phyloP scores from a whole-genome alignment of 2,797 vertebrate genomes.

The Lithobates pipiens region DNA sequence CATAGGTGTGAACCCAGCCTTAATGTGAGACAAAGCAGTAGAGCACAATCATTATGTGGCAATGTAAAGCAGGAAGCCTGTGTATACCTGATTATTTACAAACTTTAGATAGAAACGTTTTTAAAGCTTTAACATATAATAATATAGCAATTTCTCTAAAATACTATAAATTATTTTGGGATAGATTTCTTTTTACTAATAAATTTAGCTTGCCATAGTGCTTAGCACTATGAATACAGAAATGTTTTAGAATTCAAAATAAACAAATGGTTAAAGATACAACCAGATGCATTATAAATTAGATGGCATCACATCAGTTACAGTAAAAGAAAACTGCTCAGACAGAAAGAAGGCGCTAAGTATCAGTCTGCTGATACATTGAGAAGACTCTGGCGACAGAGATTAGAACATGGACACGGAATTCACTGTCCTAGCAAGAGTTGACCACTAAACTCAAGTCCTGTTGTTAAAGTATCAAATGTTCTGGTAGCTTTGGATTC shows the following conservation, averaged over 20 bases:
- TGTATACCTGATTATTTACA: too few relatives aligned
- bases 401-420: neutral
- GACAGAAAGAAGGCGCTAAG: neutral
- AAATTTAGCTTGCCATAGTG: too few relatives aligned
- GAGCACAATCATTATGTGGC: too few relatives aligned
- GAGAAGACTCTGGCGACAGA: neutral
- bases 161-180: too few relatives aligned
- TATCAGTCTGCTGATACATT: neutral
- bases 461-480: constrained; percentile 23
- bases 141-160: too few relatives aligned
- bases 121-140: too few relatives aligned
- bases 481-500: constrained; percentile 3
- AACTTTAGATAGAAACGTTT: neutral
- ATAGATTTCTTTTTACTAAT: too few relatives aligned
- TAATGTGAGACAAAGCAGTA: too few relatives aligned
- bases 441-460: neutral
- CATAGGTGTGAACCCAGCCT: too few relatives aligned
- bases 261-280: neutral
- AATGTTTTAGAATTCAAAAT: neutral
- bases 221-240: too few relatives aligned
- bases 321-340: neutral
- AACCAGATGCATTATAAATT: neutral
- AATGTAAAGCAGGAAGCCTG: too few relatives aligned
- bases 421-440: neutral
- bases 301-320: constrained; percentile 1